phyloP scores from a whole-genome alignment of 2,888 invertebrate genomes.

The Sphaerophoria rueppellii region DNA sequence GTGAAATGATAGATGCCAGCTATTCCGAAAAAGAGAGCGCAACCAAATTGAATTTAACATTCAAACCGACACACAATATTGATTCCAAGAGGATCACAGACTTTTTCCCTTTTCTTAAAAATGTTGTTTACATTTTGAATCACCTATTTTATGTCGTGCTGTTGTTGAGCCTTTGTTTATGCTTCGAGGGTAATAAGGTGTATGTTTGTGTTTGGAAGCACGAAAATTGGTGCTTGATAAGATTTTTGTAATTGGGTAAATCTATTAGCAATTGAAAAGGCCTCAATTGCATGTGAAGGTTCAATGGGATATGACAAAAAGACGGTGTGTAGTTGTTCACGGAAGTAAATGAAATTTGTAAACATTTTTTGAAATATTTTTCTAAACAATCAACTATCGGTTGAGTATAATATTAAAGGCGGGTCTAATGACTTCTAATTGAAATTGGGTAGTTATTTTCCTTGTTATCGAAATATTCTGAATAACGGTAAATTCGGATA shows the following conservation, averaged over 20 bases:
- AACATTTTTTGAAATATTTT: too few relatives aligned
- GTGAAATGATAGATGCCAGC: conserved; percentile 72
- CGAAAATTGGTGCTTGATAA: conserved; percentile 50
- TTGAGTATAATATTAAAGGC: too few relatives aligned
- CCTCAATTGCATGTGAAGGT: too few relatives aligned
- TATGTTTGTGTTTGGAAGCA: background rate
- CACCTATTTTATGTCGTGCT: conserved; percentile 64
- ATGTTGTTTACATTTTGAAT: conserved; percentile 53
- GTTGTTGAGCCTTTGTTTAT: conserved; percentile 58
- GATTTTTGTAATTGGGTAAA: conserved; percentile 63
- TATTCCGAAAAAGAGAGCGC: conserved; percentile 25
- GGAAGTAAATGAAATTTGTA: too few relatives aligned
- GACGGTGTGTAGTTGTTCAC: too few relatives aligned
- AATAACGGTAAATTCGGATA: too few relatives aligned
- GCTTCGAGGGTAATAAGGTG: conserved; percentile 12
- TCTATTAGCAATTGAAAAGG: conserved; percentile 41
- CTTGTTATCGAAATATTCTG: background rate
- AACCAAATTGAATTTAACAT: background rate
- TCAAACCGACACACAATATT: conserved; percentile 35
- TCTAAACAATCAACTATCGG: too few relatives aligned
- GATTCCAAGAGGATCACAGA: conserved; percentile 6
- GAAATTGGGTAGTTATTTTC: background rate
- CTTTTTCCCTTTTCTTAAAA: background rate
- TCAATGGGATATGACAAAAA: too few relatives aligned
- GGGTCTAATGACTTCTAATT: too few relatives aligned